Evolutionary conservation across 2,888 invertebrate genomes (phyloP).

Genomic region (Sthenelais limicola): DNA sequence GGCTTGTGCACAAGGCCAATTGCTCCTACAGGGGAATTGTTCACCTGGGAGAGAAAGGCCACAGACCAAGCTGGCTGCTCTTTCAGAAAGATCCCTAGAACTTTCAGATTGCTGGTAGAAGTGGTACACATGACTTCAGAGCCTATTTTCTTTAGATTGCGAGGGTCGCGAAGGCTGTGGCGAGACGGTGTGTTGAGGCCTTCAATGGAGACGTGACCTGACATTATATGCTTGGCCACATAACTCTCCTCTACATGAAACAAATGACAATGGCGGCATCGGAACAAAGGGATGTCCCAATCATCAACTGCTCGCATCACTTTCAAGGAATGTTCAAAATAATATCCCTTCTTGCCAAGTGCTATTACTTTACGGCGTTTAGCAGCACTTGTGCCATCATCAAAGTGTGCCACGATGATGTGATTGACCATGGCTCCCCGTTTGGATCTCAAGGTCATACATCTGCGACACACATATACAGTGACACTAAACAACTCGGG

Average conservation of each 20-base stretch:
- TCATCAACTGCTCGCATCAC: not conserved
- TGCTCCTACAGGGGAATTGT: too few relatives aligned
- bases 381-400: not conserved
- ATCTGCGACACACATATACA: constrained; percentile 21
- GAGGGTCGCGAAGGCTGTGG: constrained; percentile 3
- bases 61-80: not conserved
- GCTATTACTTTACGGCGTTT: too few relatives aligned
- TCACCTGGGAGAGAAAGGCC: too few relatives aligned
- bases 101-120: too few relatives aligned
- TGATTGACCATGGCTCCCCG: not conserved
- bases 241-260: constrained; percentile 8
- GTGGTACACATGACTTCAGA: constrained; percentile 5
- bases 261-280: not conserved
- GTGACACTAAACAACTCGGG: not conserved
- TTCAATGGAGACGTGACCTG: not conserved
- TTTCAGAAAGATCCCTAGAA: not conserved
- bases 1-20: too few relatives aligned
- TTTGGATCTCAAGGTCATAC: not conserved
- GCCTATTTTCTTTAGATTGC: constrained; percentile 2
- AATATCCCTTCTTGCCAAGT: too few relatives aligned
- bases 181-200: not conserved
- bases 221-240: not conserved
- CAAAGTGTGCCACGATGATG: not conserved
- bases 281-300: constrained; percentile 18
- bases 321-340: not conserved